These are phyloP conservation scores for Ceratothoa steindachneri DNA, from an alignment of 2,888 invertebrate species.

Conservation along the genomic window DNA sequence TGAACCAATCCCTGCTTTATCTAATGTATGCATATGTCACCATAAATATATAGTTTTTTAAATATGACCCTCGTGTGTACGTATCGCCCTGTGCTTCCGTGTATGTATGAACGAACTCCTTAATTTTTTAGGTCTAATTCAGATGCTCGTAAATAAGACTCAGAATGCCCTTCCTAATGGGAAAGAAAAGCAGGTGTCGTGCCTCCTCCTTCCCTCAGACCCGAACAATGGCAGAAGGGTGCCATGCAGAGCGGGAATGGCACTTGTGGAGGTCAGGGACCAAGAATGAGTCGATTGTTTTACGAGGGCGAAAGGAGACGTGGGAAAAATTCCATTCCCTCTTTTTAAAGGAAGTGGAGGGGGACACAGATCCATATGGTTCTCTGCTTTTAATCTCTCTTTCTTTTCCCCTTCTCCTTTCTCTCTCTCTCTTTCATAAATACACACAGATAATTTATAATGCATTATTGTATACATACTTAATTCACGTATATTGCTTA, in stretches of 20 bases:
- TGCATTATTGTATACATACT: not conserved
- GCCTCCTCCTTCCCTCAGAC: not conserved
- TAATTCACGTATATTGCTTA: not conserved
- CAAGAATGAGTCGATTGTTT: not conserved
- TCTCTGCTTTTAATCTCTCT: not conserved
- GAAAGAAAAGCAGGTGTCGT: not conserved
- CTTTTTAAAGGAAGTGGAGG: conserved; percentile 5
- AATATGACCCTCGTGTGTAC: too few species aligned
- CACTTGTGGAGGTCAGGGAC: not conserved
- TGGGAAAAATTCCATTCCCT: conserved; percentile 1
- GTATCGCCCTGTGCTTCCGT: too few species aligned
- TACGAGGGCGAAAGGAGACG: not conserved
- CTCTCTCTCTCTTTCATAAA: conserved; percentile 1
- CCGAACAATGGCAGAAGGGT: not conserved
- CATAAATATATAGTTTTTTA: too few species aligned
- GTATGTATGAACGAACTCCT: too few species aligned
- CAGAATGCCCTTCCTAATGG: not conserved
- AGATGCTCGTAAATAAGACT: too few species aligned
- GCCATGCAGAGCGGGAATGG: not conserved
- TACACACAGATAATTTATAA: not conserved
- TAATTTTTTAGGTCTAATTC: too few species aligned
- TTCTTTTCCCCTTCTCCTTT: not conserved
- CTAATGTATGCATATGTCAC: too few species aligned
- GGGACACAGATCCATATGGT: not conserved
- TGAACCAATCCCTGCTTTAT: too few species aligned